These are phyloP conservation scores for Ceratosolen solmsi DNA, from an alignment of 1,140 invertebrate species.

Conservation along the genomic window DNA sequence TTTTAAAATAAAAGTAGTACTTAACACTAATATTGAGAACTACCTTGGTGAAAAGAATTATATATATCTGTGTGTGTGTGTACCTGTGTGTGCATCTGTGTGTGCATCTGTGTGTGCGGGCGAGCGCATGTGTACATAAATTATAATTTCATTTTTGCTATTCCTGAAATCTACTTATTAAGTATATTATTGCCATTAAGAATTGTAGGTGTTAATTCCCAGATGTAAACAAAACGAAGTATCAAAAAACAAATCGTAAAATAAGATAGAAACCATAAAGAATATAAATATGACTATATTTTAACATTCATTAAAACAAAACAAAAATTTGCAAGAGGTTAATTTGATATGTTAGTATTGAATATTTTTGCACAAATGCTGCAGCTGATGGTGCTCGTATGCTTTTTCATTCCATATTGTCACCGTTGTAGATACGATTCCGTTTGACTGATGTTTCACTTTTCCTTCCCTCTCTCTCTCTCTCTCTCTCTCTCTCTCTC, in stretches of 20 bases:
- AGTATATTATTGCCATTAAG: background rate
- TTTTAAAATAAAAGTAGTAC: constrained; percentile 3
- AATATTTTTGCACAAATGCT: constrained; percentile 4
- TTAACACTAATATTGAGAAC: background rate
- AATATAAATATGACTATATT: too few species aligned
- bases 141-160: constrained; percentile 26
- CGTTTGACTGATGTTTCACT: constrained; percentile 9
- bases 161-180: background rate
- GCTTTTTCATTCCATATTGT: background rate
- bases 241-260: background rate
- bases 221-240: background rate
- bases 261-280: too few species aligned
- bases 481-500: background rate
- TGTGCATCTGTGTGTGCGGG: background rate
- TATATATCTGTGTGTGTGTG: background rate
- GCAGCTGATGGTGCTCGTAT: background rate
- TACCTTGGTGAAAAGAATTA: constrained; percentile 16
- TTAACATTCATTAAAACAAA: too few species aligned
- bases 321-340: too few species aligned
- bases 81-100: background rate
- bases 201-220: background rate
- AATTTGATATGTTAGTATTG: too few species aligned
- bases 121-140: too few species aligned
- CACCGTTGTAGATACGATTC: too few species aligned
- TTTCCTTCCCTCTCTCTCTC: background rate